Percentiles rank a stretch among this genome's conserved stretches.
Conservation (phyloP, 2,113 vertebrate genomes). For the Mustela lutreola region DNA sequence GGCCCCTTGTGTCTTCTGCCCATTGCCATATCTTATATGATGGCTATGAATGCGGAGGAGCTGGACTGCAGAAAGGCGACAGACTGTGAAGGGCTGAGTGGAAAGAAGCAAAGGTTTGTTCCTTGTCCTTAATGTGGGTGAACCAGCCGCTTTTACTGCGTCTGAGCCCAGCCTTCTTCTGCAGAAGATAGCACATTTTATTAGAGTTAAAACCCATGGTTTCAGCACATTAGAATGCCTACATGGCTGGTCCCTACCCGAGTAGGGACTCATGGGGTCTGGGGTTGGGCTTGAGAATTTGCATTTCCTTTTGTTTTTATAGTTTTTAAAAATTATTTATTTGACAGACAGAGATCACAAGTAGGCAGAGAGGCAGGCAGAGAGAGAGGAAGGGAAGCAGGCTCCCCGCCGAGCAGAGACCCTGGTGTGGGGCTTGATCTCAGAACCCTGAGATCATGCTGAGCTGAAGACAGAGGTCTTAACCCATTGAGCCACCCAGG, state of each 20-base stretch:
- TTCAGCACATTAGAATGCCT: not conserved
- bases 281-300: not conserved
- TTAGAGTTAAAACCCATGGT: not conserved
- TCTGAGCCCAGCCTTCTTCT: not conserved
- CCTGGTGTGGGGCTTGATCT: too few species aligned
- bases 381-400: too few species aligned
- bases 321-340: too few species aligned
- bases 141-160: not conserved
- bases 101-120: not conserved
- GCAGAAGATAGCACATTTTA: constrained; percentile 2
- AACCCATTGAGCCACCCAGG: too few species aligned
- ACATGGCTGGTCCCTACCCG: not conserved
- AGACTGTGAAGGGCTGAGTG: not conserved
- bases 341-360: too few species aligned
- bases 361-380: too few species aligned
- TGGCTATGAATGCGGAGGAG: not conserved
- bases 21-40: accelerated
- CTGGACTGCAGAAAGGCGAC: not conserved
- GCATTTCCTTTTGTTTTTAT: not conserved
- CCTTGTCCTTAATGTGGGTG: accelerated
- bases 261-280: not conserved
- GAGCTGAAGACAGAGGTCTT: too few species aligned
- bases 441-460: too few species aligned
- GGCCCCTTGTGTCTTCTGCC: not conserved
- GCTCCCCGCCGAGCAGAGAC: too few species aligned